phyloP scores from a whole-genome alignment of 2,113 vertebrate genomes.

The Colaptes auratus region DNA sequence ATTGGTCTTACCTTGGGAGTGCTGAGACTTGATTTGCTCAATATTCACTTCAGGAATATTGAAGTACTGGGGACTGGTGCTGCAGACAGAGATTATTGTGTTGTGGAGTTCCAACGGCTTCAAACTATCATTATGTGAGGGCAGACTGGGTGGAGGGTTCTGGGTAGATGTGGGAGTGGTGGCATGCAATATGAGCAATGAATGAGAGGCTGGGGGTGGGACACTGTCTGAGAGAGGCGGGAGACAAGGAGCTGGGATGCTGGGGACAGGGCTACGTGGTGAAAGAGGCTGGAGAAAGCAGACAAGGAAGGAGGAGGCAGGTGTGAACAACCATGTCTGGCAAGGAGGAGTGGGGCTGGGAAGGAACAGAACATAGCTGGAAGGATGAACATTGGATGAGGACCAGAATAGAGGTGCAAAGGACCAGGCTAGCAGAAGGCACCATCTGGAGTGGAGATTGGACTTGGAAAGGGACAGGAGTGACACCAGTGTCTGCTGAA shows the following conservation, averaged over 20 bases:
- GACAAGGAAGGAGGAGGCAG: not conserved
- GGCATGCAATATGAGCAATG: rapidly evolving
- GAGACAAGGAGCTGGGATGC: not conserved
- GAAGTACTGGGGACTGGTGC: not conserved
- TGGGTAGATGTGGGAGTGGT: not conserved
- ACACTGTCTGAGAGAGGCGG: rapidly evolving
- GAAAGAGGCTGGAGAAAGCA: not conserved
- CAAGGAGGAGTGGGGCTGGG: not conserved
- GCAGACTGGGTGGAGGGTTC: not conserved
- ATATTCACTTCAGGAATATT: not conserved
- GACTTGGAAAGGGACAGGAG: not conserved
- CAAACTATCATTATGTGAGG: not conserved
- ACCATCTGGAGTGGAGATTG: not conserved
- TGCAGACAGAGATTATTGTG: not conserved
- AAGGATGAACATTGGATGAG: not conserved
- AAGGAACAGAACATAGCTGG: not conserved
- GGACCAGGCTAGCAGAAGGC: not conserved
- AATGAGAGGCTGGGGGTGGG: not conserved
- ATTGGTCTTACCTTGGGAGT: not conserved
- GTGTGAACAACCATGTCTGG: not conserved
- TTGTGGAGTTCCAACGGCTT: not conserved
- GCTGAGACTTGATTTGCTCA: not conserved
- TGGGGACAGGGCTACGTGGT: not conserved
- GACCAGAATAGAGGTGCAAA: not conserved
- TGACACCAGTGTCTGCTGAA: not conserved